phyloP scores from a whole-genome alignment of 2,888 invertebrate species.

The Thymelicus acteon region DNA sequence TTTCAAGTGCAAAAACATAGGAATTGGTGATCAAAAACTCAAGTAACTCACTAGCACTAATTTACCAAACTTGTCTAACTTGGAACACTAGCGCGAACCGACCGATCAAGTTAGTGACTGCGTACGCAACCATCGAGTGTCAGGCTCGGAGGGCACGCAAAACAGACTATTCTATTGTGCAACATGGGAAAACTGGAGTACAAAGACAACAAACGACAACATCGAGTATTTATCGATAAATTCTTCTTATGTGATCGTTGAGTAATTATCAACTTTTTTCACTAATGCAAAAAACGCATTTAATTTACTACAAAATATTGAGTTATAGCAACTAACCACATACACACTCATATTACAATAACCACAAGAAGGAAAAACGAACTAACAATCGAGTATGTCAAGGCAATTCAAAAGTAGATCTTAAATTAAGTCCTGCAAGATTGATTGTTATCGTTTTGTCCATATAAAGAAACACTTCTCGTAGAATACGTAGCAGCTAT shows the following conservation, averaged over 20 bases:
- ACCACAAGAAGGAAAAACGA: conserved; percentile 1
- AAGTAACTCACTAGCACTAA: conserved; percentile 18
- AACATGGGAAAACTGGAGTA: conserved; percentile 76
- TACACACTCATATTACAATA: background rate
- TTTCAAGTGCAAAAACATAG: background rate
- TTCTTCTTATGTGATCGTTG: conserved; percentile 35
- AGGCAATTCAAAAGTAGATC: conserved; percentile 30
- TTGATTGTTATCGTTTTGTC: conserved; percentile 14
- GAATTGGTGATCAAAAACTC: conserved; percentile 18
- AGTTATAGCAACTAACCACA: background rate
- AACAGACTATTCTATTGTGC: conserved; percentile 75
- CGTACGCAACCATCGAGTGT: conserved; percentile 58
- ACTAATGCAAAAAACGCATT: background rate
- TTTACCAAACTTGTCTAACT: conserved; percentile 31
- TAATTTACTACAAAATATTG: background rate
- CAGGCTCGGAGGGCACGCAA: conserved; percentile 64
- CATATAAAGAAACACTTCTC: background rate
- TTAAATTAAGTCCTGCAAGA: conserved; percentile 16
- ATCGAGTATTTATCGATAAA: conserved; percentile 47
- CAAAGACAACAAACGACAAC: conserved; percentile 62
- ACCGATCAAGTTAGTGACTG: conserved; percentile 67
- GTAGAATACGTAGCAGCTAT: background rate
- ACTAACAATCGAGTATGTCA: conserved; percentile 13
- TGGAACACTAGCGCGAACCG: conserved; percentile 62
- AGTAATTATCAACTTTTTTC: conserved; percentile 8